These are phyloP conservation scores for Nomada ferruginata DNA, from an alignment of 2,888 invertebrate species.

Conservation along the genomic window DNA sequence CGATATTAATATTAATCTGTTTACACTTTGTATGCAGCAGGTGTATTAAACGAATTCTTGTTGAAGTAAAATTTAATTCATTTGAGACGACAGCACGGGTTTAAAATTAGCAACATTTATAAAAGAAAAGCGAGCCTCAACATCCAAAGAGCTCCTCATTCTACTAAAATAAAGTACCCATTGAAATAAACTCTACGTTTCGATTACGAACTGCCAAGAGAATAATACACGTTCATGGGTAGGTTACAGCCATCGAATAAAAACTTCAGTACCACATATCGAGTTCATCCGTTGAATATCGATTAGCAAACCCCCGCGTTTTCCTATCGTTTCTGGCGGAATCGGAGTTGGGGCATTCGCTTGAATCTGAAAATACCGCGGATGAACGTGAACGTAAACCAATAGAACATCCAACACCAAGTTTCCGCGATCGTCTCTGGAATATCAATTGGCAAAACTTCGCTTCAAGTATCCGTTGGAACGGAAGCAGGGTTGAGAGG, in stretches of 20 bases:
- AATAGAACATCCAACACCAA: conserved; percentile 4
- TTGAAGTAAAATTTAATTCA: no score
- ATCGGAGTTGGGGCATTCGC: conserved; percentile 12
- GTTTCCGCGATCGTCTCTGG: conserved; percentile 4
- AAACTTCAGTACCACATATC: conserved; percentile 2
- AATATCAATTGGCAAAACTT: conserved; percentile 18
- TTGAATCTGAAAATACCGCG: not conserved
- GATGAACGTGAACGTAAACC: not conserved
- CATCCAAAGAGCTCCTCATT: no score
- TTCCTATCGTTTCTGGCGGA: not conserved
- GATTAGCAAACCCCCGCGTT: not conserved
- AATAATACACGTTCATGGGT: no score
- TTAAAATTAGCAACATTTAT: no score
- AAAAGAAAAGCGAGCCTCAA: no score
- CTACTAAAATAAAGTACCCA: no score
- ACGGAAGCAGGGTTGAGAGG: conserved; percentile 25
- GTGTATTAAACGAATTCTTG: no score
- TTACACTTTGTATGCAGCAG: no score
- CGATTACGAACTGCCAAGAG: no score
- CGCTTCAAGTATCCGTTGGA: not conserved
- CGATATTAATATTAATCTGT: no score
- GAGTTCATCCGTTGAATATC: conserved; percentile 20
- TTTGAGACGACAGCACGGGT: no score
- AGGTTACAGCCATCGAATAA: not conserved
- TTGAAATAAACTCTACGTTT: no score